phyloP scores from a whole-genome alignment of 2,113 vertebrate species.

The Plectropomus leopardus region DNA sequence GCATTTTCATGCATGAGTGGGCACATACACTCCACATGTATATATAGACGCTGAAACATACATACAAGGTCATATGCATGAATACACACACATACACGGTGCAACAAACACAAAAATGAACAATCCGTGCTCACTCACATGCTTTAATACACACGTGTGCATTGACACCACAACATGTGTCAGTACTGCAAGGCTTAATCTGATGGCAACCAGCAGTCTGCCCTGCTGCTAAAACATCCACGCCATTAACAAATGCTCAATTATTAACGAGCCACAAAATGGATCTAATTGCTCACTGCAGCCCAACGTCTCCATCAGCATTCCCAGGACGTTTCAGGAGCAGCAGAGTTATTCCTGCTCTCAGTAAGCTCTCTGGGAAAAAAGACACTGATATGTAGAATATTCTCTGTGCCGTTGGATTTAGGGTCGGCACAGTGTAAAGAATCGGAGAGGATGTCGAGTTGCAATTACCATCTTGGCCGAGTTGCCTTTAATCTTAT shows the following conservation, averaged over 20 bases:
- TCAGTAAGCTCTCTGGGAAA: conserved; percentile 14
- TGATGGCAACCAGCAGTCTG: conserved; percentile 45
- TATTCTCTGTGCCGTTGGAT: conserved; percentile 16
- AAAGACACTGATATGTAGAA: conserved; percentile 27
- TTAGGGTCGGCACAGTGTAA: conserved; percentile 16
- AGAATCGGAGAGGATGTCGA: conserved; percentile 4
- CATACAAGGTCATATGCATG: conserved; percentile 36
- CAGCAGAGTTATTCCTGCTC: conserved; percentile 49
- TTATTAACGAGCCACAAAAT: conserved; percentile 74
- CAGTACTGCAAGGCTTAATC: conserved; percentile 41
- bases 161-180: conserved; percentile 51
- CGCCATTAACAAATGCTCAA: conserved; percentile 73
- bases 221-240: conserved; percentile 48
- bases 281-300: conserved; percentile 69
- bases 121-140: neutral
- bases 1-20: conserved; percentile 26
- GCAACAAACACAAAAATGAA: conserved; percentile 17
- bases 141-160: conserved; percentile 6
- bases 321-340: conserved; percentile 52
- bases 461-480: conserved; percentile 29
- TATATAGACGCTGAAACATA: neutral
- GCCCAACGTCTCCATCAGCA: conserved; percentile 55
- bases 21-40: conserved; percentile 18
- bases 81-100: neutral
- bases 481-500: conserved; percentile 27